Conservation (phyloP, 2,113 vertebrate species). For the Salminus brasiliensis region DNA sequence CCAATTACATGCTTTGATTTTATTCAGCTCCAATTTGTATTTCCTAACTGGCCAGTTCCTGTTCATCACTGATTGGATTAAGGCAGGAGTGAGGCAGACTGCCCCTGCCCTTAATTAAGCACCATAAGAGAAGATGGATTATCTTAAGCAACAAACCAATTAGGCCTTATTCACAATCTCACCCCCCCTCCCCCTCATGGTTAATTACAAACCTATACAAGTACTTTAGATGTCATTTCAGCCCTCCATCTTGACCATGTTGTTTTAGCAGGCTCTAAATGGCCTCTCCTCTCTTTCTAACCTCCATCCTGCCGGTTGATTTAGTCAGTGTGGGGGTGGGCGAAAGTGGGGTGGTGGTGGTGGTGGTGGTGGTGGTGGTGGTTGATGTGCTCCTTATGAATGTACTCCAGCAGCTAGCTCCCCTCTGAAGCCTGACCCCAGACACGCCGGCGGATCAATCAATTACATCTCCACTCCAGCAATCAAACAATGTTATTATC, state of each 20-base stretch:
- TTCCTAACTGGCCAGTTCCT: conserved; percentile 53
- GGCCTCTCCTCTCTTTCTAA: conserved; percentile 23
- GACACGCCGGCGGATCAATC: conserved; percentile 77
- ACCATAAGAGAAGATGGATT: conserved; percentile 62
- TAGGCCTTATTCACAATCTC: conserved; percentile 55
- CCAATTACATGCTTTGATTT: conserved; percentile 61
- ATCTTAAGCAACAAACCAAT: conserved; percentile 70
- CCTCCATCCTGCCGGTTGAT: conserved; percentile 22
- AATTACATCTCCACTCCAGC: conserved; percentile 80
- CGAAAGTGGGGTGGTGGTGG: neutral
- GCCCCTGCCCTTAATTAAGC: conserved; percentile 69
- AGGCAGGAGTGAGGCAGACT: conserved; percentile 49
- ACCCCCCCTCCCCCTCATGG: neutral
- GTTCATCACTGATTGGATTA: conserved; percentile 58
- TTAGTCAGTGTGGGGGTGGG: conserved; percentile 31
- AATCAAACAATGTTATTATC: conserved; percentile 83
- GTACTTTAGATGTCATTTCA: neutral
- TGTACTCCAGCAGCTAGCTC: conserved; percentile 51
- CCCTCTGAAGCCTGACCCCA: conserved; percentile 72
- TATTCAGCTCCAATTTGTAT: conserved; percentile 54
- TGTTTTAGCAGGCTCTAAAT: conserved; percentile 39
- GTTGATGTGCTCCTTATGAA: conserved; percentile 46
- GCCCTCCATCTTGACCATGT: conserved; percentile 33
- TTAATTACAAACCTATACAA: conserved; percentile 24
- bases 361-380: neutral